Evolutionary conservation across 2,113 vertebrate genomes (phyloP).

Genomic region (Phalacrocorax brasilianus): DNA sequence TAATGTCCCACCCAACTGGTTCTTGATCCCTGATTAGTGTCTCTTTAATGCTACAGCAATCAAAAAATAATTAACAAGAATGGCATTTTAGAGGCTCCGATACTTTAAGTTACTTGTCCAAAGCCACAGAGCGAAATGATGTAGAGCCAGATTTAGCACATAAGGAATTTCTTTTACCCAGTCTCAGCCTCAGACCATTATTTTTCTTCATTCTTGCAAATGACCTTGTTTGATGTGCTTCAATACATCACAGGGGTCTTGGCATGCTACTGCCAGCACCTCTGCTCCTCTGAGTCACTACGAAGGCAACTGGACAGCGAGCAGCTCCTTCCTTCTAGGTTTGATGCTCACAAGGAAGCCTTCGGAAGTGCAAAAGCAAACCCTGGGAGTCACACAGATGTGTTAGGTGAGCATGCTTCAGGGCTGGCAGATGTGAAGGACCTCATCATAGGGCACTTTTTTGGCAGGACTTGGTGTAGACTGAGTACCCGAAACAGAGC

Average conservation of each 20-base stretch:
- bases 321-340: background rate
- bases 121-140: background rate
- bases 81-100: background rate
- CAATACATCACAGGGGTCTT: accelerated
- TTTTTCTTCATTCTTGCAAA: slow-evolving; percentile 20
- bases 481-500: background rate
- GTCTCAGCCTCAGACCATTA: background rate
- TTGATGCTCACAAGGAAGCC: background rate
- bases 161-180: background rate
- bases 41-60: background rate
- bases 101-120: background rate
- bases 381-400: background rate
- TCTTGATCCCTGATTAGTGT: background rate
- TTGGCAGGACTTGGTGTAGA: background rate
- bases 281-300: background rate
- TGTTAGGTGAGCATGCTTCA: background rate
- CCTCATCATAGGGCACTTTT: background rate
- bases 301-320: background rate
- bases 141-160: background rate
- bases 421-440: background rate
- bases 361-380: background rate
- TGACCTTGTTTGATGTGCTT: background rate
- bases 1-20: background rate
- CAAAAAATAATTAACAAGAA: background rate
- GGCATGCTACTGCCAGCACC: background rate